A percentile compares a stretch with the other conserved stretches of the same genome.
Conservation (phyloP, 2,797 vertebrate species). For the Rhyacichthys aspro region DNA sequence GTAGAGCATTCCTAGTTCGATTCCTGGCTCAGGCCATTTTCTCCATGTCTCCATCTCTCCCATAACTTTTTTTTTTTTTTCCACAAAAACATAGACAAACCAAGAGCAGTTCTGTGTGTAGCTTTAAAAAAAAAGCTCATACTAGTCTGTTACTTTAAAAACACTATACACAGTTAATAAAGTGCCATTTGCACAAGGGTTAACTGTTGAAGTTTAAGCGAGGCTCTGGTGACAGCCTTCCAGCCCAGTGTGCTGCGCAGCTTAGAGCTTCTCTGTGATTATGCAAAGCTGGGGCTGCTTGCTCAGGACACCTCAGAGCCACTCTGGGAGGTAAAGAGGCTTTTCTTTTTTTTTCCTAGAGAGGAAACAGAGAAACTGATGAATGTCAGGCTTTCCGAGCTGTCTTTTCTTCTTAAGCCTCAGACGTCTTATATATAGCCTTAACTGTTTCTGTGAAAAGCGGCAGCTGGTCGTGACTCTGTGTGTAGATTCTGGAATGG, state of each 20-base stretch:
- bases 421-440: conserved; percentile 53
- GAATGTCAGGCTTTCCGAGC: conserved; percentile 66
- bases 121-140: no score
- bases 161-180: conserved; percentile 7
- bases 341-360: conserved; percentile 57
- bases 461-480: conserved; percentile 46
- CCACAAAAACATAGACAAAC: no score
- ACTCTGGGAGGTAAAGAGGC: conserved; percentile 69
- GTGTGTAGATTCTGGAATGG: conserved; percentile 25
- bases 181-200: conserved; percentile 23
- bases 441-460: conserved; percentile 50
- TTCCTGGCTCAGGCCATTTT: no score
- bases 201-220: conserved; percentile 34
- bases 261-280: conserved; percentile 66
- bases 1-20: no score
- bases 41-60: no score
- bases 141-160: no score
- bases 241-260: conserved; percentile 42
- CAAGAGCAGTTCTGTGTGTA: neutral
- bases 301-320: conserved; percentile 70
- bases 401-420: conserved; percentile 58
- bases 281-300: conserved; percentile 70
- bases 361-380: conserved; percentile 59
- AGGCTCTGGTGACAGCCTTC: conserved; percentile 42
- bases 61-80: no score